phyloP scores from a whole-genome alignment of 37 sponge, comb jelly and placozoan species.

The Bolinopsis microptera region DNA sequence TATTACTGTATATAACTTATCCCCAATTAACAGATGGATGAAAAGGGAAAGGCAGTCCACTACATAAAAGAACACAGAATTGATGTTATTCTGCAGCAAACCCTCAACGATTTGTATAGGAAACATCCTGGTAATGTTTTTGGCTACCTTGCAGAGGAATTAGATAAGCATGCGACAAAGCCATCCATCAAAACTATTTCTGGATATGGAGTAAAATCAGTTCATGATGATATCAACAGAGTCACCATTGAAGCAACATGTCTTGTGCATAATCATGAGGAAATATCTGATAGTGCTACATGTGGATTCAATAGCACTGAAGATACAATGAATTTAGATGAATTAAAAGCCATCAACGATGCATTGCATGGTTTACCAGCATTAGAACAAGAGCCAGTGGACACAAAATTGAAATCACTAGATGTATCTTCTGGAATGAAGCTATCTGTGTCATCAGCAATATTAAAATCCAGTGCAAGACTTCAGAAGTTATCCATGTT shows the following conservation, averaged over 20 bases:
- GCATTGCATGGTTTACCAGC: neutral
- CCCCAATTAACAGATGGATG: too few relatives aligned
- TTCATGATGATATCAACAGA: neutral
- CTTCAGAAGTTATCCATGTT: neutral
- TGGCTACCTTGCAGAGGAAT: slow-evolving; percentile 13
- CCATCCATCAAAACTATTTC: slow-evolving; percentile 12
- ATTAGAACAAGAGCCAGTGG: neutral
- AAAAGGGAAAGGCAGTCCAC: neutral
- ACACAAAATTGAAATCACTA: neutral
- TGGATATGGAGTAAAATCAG: neutral
- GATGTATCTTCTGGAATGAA: neutral
- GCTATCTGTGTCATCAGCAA: slow-evolving; percentile 1
- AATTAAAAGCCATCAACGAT: slow-evolving; percentile 26
- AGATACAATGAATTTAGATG: neutral
- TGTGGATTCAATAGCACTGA: neutral
- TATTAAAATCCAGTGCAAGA: neutral
- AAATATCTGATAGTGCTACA: neutral
- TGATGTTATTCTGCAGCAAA: neutral
- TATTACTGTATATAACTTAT: too few relatives aligned
- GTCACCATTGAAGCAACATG: neutral
- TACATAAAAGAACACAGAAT: slow-evolving; percentile 19
- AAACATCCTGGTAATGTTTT: slow-evolving; percentile 10
- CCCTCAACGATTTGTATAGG: neutral
- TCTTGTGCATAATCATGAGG: neutral
- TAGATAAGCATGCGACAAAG: neutral